Percentiles rank a stretch among this genome's conserved stretches.
These are phyloP conservation scores for Acanthurus lineatus DNA, from an alignment of 2,797 vertebrate species.

Conservation along the genomic window DNA sequence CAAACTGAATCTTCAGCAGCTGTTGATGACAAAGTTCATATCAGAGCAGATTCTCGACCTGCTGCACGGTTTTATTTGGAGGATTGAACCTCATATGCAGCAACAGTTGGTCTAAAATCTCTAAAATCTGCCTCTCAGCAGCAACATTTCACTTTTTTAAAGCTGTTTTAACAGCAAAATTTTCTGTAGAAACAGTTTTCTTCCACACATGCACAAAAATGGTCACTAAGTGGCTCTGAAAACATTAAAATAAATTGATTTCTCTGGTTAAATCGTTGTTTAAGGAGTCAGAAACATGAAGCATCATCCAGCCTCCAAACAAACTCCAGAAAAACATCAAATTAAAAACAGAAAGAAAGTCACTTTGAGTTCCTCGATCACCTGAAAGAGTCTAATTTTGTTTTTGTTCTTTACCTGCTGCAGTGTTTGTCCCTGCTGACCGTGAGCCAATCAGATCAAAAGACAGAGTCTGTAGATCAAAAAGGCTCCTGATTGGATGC, in stretches of 20 bases:
- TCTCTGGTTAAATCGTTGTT: too few species aligned
- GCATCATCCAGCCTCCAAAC: too few species aligned
- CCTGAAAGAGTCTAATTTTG: not conserved
- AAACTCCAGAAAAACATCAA: not conserved
- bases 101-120: slow-evolving; percentile 20
- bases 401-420: slow-evolving; percentile 4
- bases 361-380: not conserved
- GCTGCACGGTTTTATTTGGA: slow-evolving; percentile 3
- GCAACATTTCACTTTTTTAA: not conserved
- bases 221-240: not conserved
- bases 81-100: not conserved
- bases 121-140: slow-evolving; percentile 3
- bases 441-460: slow-evolving; percentile 30
- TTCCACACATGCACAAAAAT: not conserved
- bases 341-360: not conserved
- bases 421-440: slow-evolving; percentile 13
- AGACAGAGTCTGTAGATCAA: not conserved
- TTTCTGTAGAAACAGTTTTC: not conserved
- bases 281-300: too few species aligned
- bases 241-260: too few species aligned
- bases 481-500: slow-evolving; percentile 3
- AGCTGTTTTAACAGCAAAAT: not conserved
- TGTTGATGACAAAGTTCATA: slow-evolving; percentile 9
- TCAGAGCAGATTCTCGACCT: slow-evolving; percentile 9
- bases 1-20: not conserved